Base-by-base conservation (phyloP, 2,888 invertebrate species). In the Iselma pallidipennis region DNA sequence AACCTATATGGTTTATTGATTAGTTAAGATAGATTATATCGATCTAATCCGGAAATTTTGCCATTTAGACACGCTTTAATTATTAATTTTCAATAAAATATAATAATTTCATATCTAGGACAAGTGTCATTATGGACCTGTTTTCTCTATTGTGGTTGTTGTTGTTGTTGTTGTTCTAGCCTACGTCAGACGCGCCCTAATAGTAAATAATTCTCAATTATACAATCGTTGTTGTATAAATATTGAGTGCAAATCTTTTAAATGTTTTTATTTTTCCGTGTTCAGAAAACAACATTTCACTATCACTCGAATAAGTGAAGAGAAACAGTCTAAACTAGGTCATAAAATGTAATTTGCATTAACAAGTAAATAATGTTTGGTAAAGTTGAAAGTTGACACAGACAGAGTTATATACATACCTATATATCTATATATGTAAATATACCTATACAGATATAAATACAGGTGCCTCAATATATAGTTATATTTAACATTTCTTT, bases 281-380 rank as follows among this genome's bases (percentile, higher is more conserved):
- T 26, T 6, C 4, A 14, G 37, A 37, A 37, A 37, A 16, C 9
- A 37, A 37, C 37, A 37, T 37, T 37, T 37, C 37, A 37, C 37
- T 19, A n/a, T n/a, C 9, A 16, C 16, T 37, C 37, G 37, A 37
- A 33, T 4, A n/a, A n/a, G 31, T 2, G n/a, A 56, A 23, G 21
- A 57, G 55, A 59, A 37, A 49, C 33, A 37, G 19, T 21, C 7
- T 53, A 42, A 69, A 66, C 67, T 71, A 61, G 71, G 71, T 70
- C 70, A 68, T 66, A 61, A 65, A 64, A 62, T 57, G 60, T 66
- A 67, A 71, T 71, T 68, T 71, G 67, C 71, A 71, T 71, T 66
- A 66, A 69, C 65, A 66, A 68, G 67, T 68, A 70, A 70, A 71
- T 69, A 69, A 57, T 65, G 62, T 62, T 69, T 68, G 58, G 63